Percentiles rank a stretch among this genome's conserved stretches.
phyloP scores from a whole-genome alignment of 2,113 vertebrate species.

The Petaurus breviceps region DNA sequence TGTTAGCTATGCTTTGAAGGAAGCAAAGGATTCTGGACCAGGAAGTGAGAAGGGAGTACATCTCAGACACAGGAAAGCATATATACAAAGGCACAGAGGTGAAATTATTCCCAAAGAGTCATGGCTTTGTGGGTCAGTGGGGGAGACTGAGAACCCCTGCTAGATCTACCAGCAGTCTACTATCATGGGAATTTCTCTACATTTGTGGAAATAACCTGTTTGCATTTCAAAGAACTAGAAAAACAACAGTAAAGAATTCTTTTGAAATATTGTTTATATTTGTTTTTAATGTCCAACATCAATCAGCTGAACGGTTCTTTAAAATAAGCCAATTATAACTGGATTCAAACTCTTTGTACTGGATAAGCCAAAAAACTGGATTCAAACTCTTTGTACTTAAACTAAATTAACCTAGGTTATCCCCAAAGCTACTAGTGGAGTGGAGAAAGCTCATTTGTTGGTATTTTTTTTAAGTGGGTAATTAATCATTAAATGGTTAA shows the following conservation, averaged over 20 bases:
- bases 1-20: not conserved
- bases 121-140: not conserved
- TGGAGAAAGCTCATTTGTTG: not conserved
- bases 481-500: constrained; percentile 15
- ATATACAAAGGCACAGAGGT: not conserved
- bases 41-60: not conserved
- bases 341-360: not conserved
- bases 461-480: not conserved
- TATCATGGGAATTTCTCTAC: not conserved
- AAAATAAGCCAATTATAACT: not conserved
- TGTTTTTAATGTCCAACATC: not conserved
- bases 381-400: not conserved
- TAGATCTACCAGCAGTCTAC: not conserved
- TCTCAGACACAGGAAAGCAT: not conserved
- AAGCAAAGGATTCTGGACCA: not conserved
- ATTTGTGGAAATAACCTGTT: constrained; percentile 33
- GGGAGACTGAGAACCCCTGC: not conserved
- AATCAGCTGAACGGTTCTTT: constrained; percentile 16
- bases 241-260: constrained; percentile 13
- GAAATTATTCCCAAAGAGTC: not conserved
- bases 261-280: not conserved
- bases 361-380: constrained; percentile 1
- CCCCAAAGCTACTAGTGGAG: not conserved
- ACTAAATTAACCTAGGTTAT: not conserved
- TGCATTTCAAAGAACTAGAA: not conserved